Conservation (phyloP, 2,797 vertebrate genomes). For the Crypturellus tataupa region DNA sequence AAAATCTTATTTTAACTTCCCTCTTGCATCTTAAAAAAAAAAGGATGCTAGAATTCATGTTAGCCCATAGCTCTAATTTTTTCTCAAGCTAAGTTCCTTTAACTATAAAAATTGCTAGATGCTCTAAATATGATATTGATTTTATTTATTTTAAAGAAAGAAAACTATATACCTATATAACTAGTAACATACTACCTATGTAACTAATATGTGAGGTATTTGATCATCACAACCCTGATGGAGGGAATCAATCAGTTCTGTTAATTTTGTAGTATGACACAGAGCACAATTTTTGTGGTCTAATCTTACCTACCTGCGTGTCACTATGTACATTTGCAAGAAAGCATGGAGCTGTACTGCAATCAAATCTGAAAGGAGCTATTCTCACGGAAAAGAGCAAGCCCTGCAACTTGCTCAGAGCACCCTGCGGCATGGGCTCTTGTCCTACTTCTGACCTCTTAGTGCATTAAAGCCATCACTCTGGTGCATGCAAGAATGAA, state of each 20-base stretch:
- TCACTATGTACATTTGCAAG: neutral
- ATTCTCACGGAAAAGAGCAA: neutral
- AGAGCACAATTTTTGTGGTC: neutral
- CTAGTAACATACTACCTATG: neutral
- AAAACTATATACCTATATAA: neutral
- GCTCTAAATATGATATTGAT: neutral
- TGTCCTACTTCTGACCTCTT: neutral
- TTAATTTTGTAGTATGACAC: neutral
- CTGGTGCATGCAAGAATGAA: neutral
- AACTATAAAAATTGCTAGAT: neutral
- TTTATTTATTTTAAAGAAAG: conserved; percentile 15
- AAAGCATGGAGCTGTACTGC: neutral
- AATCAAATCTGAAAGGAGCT: neutral
- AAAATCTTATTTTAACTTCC: neutral
- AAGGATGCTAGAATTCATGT: neutral
- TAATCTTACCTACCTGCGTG: neutral
- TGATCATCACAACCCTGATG: neutral
- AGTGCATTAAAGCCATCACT: neutral
- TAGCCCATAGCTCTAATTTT: neutral
- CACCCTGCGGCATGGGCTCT: neutral
- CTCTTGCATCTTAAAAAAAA: neutral
- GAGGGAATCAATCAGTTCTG: neutral
- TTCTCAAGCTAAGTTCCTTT: neutral
- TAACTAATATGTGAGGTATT: neutral
- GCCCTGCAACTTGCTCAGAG: neutral